These are phyloP conservation scores for Suillia variegata DNA, from an alignment of 2,888 invertebrate genomes.

Conservation along the genomic window DNA sequence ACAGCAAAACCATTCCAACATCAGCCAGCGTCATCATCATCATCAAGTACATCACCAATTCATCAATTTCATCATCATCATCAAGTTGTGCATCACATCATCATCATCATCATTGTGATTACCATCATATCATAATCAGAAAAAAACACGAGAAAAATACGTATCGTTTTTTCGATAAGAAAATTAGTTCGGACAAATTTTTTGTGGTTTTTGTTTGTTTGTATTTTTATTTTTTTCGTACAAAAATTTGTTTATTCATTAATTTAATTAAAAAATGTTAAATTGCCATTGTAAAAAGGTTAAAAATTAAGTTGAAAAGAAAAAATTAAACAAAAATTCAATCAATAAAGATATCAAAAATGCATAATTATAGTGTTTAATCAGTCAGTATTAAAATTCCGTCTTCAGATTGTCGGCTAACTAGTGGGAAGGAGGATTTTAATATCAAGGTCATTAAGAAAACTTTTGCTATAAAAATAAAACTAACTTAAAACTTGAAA, in stretches of 20 bases:
- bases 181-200: conserved; percentile 63
- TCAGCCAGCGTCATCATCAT: conserved; percentile 40
- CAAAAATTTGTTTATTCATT: conserved; percentile 45
- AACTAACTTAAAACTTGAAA: no score
- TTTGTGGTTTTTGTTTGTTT: conserved; percentile 44
- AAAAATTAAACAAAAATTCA: conserved; percentile 1
- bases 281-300: conserved; percentile 13
- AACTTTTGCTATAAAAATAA: no score
- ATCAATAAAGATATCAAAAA: conserved; percentile 36
- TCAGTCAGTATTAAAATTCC: conserved; percentile 19
- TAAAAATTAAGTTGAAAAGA: conserved; percentile 8
- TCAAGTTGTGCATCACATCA: conserved; percentile 48
- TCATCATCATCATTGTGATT: conserved; percentile 57
- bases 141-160: conserved; percentile 64
- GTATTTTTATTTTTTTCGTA: conserved; percentile 41
- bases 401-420: neutral
- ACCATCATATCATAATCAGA: conserved; percentile 62
- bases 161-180: conserved; percentile 64
- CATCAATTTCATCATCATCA: conserved; percentile 50
- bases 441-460: no score
- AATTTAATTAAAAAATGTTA: conserved; percentile 10
- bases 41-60: conserved; percentile 61
- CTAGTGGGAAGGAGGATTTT: neutral
- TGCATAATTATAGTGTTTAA: conserved; percentile 29
- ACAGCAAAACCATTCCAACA: conserved; percentile 39